Evolutionary conservation across 2,888 invertebrate species (phyloP), one percentile per base, ranked within the genome.

Genomic region (Amphimallon solstitiale): DNA sequence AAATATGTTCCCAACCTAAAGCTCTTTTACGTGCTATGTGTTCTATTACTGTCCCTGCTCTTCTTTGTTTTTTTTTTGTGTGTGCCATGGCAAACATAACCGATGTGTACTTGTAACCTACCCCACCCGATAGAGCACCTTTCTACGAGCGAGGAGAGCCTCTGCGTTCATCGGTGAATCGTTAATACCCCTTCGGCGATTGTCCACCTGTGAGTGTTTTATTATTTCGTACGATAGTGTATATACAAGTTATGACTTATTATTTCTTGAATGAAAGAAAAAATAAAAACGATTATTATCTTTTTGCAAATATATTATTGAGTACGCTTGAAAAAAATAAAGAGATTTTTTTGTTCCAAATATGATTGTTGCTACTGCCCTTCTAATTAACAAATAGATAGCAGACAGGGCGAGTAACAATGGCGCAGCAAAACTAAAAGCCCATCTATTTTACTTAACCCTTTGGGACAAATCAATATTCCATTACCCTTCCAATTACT

Each of bases 131-230:
- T 75, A 80, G 80, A 78, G 77, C 77, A 68, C 78, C 76, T 73
- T 79, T 78, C 78, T 79, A 73, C 80, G 78, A 74, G 74, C 78
- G 79, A 79, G 78, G 78, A 79, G 80, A 78, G 77, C 80, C 72
- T 74, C 77, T 74, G 75, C 73, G 70, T 73, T 73, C 75, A 74
- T 75, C 78, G 74, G 71, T 73, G 79, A 80, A 76, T 74, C 77
- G 75, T 72, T 78, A 77, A 79, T 76, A 76, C 75, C 76, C 72
- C 76, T 79, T 71, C 77, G 79, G 73, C 79, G 79, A 77, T 76
- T 76, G 74, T 80, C 62, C 37, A 70, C 66, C 56, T 64, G 67
- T 67, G 56, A 67, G 67, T 67, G 63, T 48, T 45, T 21, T 19
- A n/a, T 43, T 61, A 5, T 64, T 45, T 56, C 35, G 29, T n/a